A percentile compares a stretch with the other conserved stretches of the same genome.
Evolutionary conservation across 2,888 invertebrate species (phyloP).

Genomic region (Steromphala cineraria): DNA sequence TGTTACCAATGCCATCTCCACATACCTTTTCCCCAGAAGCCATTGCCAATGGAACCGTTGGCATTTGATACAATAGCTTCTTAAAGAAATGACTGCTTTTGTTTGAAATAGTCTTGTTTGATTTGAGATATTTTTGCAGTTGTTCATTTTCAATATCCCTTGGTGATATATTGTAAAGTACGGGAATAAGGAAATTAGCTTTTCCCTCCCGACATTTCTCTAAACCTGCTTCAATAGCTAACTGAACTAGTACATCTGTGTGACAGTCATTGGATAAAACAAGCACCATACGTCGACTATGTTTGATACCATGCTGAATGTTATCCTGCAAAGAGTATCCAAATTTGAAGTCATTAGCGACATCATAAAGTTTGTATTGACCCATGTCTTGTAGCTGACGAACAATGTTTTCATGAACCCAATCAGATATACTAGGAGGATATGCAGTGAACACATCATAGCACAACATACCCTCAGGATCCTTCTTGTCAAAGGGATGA

Average conservation of each 20-base stretch:
- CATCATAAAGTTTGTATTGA: neutral
- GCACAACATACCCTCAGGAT: neutral
- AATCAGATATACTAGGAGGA: neutral
- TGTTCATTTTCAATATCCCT: neutral
- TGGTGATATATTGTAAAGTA: neutral
- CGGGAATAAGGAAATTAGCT: neutral
- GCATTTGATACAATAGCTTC: neutral
- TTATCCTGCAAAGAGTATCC: neutral
- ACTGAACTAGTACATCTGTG: neutral
- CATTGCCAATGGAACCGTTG: neutral
- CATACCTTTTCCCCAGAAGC: too few relatives aligned
- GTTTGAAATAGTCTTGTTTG: neutral
- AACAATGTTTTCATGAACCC: neutral
- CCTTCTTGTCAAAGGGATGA: constrained; percentile 30
- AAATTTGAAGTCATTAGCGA: neutral
- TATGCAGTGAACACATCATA: constrained; percentile 4
- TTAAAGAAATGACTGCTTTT: neutral
- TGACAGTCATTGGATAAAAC: neutral
- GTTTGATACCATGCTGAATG: neutral
- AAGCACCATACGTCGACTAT: neutral
- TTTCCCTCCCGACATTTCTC: neutral
- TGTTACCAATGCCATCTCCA: too few relatives aligned
- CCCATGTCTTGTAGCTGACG: neutral
- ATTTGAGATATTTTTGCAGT: neutral
- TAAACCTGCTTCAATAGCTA: neutral